Evolutionary conservation across 2,888 invertebrate genomes (phyloP), one percentile per base, ranked within the genome.

Genomic region (Dendrolimus houi): DNA sequence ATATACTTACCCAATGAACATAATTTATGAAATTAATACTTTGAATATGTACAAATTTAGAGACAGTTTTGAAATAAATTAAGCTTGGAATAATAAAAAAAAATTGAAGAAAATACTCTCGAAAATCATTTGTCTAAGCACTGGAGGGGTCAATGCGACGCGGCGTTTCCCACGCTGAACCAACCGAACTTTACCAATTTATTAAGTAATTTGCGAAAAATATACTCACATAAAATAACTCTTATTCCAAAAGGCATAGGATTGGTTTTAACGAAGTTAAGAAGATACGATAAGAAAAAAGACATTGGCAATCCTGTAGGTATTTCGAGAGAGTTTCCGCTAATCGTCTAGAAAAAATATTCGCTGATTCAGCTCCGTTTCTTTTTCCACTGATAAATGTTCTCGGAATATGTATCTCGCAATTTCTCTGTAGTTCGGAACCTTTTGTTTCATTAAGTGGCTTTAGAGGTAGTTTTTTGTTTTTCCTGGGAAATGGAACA

Each of bases 321-420:
- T 87, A 85, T 84, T 86, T 82, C 74, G 77, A 80, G 80, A 77
- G 79, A 83, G 76, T 82, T 83, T 80, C 75, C 82, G 81, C 85
- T 89, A 89, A 90, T 88, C 83, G 85, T 75, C 83, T 79, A 84
- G 83, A 88, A 88, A 87, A 89, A 89, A 88, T 85, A 87, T 86
- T 87, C 84, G 87, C 83, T 74, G 83, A 87, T 77, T 85, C 83
- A 76, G 81, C 82, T 68, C 72, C 70, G 74, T 75, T 72, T 83
- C 79, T 83, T 86, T 84, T 79, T 79, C 79, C 69, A 68, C 78
- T 85, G 87, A 87, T 82, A 85, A 87, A 88, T 87, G 86, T 78
- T 69, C 77, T 71, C 73, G 67, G 83, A 83, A 81, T 83, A 84
- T 84, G 82, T 85, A 82, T 81, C 80, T 79, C 70, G 78, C 77